Evolutionary conservation across 2,797 vertebrate species (phyloP), one percentile per base, ranked within the genome.

Genomic region (Thaleichthys pacificus): DNA sequence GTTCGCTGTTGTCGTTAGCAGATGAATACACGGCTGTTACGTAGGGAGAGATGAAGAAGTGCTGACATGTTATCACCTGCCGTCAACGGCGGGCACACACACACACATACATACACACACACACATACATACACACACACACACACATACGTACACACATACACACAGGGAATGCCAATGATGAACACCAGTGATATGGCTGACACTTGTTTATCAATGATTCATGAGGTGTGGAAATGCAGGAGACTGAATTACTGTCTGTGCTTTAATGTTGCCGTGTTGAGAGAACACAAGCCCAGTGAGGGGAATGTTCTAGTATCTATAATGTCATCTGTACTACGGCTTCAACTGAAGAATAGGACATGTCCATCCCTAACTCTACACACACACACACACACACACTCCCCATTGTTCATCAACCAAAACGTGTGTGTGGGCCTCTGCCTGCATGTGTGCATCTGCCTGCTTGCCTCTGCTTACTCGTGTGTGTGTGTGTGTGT

Each of bases 401-500:
- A 35, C 32, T 0, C 7, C 0, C 8, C 32, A 8, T 2, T 35
- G 8, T 35, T 35, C 0, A 35, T 35, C 32, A 35, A 35, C 32
- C 32, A 6, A 35, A 35, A 35, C 14, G 17, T 65, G 14, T 38
- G 7, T 64, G 14, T 28, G 28, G 11, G 1, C 17, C 21, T 42
- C 8, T 35, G 49, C 19, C 6, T 62, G 61, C 28, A 6, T 62
- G 61, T 30, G 26, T 30, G 61, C 30, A 17, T 63, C 58, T 63
- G 61, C 24, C 15, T 35, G 15, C 19, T 15, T 26, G 60, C 26
- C 15, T 26, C 24, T 42, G 1, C 42, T 47, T 47, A 42, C 38
- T 11, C 8, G 58, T 61, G 58, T 14, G 58, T 61, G 58, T 12
- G 63, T 4, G 47, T 80, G 60, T 74, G 15, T 68, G 77, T 47